Base-by-base conservation (phyloP, 2,113 vertebrate species). In the Chrysemys picta region DNA sequence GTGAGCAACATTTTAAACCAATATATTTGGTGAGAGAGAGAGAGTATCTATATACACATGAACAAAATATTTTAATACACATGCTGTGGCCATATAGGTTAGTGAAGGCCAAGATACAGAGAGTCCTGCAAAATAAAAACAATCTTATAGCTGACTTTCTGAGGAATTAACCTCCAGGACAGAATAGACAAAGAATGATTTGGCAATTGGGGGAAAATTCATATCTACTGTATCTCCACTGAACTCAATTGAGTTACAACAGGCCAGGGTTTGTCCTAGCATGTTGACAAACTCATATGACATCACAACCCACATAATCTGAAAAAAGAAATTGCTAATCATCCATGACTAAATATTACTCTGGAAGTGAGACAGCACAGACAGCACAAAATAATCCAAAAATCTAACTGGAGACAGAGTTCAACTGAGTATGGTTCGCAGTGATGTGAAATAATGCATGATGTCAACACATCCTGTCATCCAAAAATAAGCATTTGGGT, bases 401-500 rank as follows among this genome's bases (percentile, higher is more conserved):
- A 93, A 87, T 80, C 31, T 89, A 94, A 94, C 85, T 90, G 16
- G 62, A 95, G 76, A 86, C 12, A 86, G 47, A 91, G 21, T 89
- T 85, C 62, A 91, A 78, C 49, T 90, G 35, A 27, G 21, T 82
- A 80, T 79, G 82, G 80, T 72, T 62, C 49, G 49, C 38, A 96
- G 91, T 87, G 52, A 56, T 95, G 87, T n/a, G 76, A 88, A 96
- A 95, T 91, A 93, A 95, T 90, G 7, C 8, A 84, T 94, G 24
- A 94, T 87, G 87, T 97, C 89, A 96, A 84, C 42, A 95, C 94
- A 96, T 93, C 50, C 47, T 47, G 87, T 91, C 84, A 93, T 94
- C 83, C 57, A 93, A 97, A 54, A 97, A 93, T 93, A 95, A 97
- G 96, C 52, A 90, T 92, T 98, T 97, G 93, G 85, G 84, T 95